Evolutionary conservation across 2,888 invertebrate species (phyloP), one percentile per base, ranked within the genome.

Genomic region (Philonicus albiceps): DNA sequence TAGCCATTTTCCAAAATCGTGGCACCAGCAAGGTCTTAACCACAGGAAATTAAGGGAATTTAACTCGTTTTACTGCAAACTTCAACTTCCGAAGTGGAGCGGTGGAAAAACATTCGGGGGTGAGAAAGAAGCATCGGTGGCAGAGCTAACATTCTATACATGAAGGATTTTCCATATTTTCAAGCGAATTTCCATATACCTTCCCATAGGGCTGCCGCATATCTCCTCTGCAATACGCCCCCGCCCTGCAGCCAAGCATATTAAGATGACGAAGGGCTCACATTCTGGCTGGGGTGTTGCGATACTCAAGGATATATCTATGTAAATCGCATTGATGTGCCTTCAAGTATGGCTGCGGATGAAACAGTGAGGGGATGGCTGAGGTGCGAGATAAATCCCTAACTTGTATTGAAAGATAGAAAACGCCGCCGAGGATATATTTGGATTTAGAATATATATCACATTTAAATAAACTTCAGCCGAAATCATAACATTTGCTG

Each of bases 1-100:
- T 22, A 64, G 64, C 81, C 37, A 64, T 64, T 64, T 86, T 27
- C 34, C 16, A n/a, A 76, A 43, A 30, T 34, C 72, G 31, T 75
- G 74, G 73, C 80, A 72, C 74, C 86, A 74, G 74, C 84, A 64
- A 87, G 85, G 85, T 84, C 85, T 75, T 80, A 88, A 85, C 87
- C 86, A 83, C 88, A 88, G 88, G 88, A 88, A 88, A 88, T 88
- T 88, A 87, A 87, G 81, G 53, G 86, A 86, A 83, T 87, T 88
- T 86, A 78, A 85, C 76, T 87, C 83, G 81, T 87, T 53, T 55
- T 34, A 74, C 43, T 73, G 83, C 30, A 43, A 85, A 85, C 75
- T 75, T 75, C 19, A 37, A 85, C 75, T 76, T 85, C 76, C 85
- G 85, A 75, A 85, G 30, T 40, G 40, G 16, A 30, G 31, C 55